A percentile compares a stretch with the other conserved stretches of the same genome.
Conservation (phyloP, 2,113 vertebrate species). For the Zapus hudsonius region DNA sequence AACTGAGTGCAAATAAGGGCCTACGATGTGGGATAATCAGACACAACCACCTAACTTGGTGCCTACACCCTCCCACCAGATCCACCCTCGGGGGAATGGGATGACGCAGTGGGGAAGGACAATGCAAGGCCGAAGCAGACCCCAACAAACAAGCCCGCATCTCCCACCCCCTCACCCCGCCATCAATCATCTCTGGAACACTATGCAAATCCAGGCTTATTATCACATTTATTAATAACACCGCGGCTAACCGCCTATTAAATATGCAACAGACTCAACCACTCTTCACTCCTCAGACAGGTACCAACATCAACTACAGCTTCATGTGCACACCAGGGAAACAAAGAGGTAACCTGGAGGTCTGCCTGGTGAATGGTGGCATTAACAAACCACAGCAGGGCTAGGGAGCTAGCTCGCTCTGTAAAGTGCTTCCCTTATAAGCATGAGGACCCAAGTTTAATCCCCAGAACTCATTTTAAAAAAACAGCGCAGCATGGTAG, state of each 20-base stretch:
- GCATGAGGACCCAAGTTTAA: too few species aligned
- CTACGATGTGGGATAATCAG: background rate
- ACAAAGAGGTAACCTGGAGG: background rate
- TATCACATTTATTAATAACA: slow-evolving; percentile 65
- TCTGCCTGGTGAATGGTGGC: background rate
- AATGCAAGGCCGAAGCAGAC: background rate
- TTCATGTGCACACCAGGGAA: background rate
- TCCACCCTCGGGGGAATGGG: background rate
- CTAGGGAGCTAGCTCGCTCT: too few species aligned
- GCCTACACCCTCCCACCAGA: background rate
- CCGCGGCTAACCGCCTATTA: slow-evolving; percentile 53
- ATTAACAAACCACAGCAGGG: background rate
- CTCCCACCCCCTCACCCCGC: background rate
- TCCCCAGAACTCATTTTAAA: too few species aligned
- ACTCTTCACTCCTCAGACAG: slow-evolving; percentile 8
- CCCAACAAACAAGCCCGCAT: background rate
- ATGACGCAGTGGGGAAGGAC: background rate
- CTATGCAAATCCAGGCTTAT: slow-evolving; percentile 58
- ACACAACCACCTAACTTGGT: background rate
- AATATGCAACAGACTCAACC: slow-evolving; percentile 17
- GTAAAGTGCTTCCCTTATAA: too few species aligned
- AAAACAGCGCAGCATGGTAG: too few species aligned
- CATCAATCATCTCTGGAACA: slow-evolving; percentile 46
- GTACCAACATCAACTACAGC: background rate
- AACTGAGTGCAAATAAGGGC: background rate